Conservation (phyloP, 2,888 invertebrate species). For the Eilema caniola region DNA sequence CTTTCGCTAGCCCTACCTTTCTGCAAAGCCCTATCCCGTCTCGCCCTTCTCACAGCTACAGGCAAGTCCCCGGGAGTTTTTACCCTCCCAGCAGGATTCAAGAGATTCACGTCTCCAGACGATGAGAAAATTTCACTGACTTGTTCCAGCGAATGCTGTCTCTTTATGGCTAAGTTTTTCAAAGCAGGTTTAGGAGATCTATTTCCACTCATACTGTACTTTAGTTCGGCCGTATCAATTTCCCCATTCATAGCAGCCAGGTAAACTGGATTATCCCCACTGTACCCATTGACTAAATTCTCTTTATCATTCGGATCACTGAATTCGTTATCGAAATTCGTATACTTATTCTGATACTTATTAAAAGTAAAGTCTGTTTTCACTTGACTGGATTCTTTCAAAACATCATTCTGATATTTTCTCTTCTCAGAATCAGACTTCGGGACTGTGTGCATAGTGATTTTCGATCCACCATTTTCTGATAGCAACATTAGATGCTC, state of each 20-base stretch:
- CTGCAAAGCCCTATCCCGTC: slow-evolving; percentile 87
- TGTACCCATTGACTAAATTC: slow-evolving; percentile 72
- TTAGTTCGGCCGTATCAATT: slow-evolving; percentile 66
- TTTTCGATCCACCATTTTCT: slow-evolving; percentile 80
- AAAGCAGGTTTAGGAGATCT: slow-evolving; percentile 68
- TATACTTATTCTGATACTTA: slow-evolving; percentile 77
- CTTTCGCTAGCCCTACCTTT: slow-evolving; percentile 81
- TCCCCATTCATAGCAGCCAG: slow-evolving; percentile 79
- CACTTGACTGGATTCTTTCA: slow-evolving; percentile 76
- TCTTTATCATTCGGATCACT: slow-evolving; percentile 83
- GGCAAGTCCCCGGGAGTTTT: slow-evolving; percentile 95
- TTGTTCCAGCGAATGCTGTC: slow-evolving; percentile 91
- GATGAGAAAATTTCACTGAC: slow-evolving; percentile 92
- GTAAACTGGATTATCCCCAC: slow-evolving; percentile 80
- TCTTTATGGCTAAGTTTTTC: slow-evolving; percentile 73
- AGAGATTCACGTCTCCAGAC: slow-evolving; percentile 88
- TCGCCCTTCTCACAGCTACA: slow-evolving; percentile 90
- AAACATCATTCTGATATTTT: slow-evolving; percentile 71
- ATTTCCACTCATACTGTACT: slow-evolving; percentile 63
- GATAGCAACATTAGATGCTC: slow-evolving; percentile 81
- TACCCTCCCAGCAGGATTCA: slow-evolving; percentile 92
- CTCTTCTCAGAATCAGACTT: slow-evolving; percentile 60
- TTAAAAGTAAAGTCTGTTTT: slow-evolving; percentile 75
- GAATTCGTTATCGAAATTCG: slow-evolving; percentile 81
- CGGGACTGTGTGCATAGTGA: slow-evolving; percentile 79